A percentile compares a stretch with the other conserved stretches of the same genome.
phyloP scores from a whole-genome alignment of 2,113 vertebrate genomes.

The Ia io region DNA sequence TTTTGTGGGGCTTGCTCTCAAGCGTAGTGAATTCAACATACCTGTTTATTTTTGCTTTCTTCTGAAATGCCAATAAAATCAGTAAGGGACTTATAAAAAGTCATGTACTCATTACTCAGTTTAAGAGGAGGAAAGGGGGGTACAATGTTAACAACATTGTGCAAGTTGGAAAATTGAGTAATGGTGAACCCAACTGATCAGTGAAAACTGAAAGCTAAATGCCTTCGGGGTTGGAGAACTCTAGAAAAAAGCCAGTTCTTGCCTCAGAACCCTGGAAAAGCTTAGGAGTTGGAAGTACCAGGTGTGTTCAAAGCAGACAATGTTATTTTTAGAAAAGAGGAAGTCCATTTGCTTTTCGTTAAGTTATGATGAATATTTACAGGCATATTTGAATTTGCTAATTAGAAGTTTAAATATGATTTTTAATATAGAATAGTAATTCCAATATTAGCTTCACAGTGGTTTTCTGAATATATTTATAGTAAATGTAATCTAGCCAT shows the following conservation, averaged over 20 bases:
- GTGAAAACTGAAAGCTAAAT: not conserved
- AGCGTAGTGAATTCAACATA: not conserved
- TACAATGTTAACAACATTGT: not conserved
- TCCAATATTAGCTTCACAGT: not conserved
- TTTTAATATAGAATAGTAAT: constrained; percentile 26
- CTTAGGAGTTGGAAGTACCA: not conserved
- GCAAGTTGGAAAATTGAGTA: not conserved
- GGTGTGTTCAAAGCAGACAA: not conserved
- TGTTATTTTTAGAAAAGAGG: constrained; percentile 48
- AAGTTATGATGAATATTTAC: not conserved
- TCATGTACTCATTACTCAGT: not conserved
- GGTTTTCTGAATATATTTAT: constrained; percentile 39
- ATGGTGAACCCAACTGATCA: not conserved
- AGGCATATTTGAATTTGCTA: constrained; percentile 4
- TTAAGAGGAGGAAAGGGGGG: not conserved
- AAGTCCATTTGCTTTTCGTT: not conserved
- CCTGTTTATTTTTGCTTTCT: constrained; percentile 24
- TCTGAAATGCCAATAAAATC: not conserved
- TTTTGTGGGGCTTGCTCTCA: constrained; percentile 26
- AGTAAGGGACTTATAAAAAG: not conserved
- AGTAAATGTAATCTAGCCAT: not conserved
- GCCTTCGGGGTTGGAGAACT: not conserved
- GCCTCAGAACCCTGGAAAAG: not conserved
- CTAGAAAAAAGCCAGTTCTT: not conserved
- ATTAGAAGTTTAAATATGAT: not conserved